Conservation (phyloP, 2,797 vertebrate genomes). For the Takifugu ocellatus region DNA sequence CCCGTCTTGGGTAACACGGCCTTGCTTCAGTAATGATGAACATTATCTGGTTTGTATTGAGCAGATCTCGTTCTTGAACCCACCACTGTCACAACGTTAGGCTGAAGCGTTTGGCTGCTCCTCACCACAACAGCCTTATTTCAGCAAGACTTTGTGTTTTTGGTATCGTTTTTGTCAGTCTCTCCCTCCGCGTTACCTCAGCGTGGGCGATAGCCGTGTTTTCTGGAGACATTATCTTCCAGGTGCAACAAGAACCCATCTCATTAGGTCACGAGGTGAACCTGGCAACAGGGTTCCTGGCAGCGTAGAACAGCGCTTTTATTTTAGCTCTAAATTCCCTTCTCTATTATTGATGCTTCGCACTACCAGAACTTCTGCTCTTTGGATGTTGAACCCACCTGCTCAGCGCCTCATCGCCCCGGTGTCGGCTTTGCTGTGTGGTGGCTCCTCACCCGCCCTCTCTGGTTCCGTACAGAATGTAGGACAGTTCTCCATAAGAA, state of each 20-base stretch:
- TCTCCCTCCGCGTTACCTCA: slow-evolving; percentile 8
- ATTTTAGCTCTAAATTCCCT: neutral
- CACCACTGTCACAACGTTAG: no score
- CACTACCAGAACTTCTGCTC: slow-evolving; percentile 20
- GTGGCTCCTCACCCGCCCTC: neutral
- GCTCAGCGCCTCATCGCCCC: slow-evolving; percentile 22
- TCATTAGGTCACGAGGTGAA: neutral
- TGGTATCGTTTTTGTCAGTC: slow-evolving; percentile 5
- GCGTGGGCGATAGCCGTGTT: slow-evolving; percentile 12
- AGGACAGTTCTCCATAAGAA: slow-evolving; percentile 49
- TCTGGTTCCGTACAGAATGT: slow-evolving; percentile 20
- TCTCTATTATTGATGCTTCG: slow-evolving; percentile 39
- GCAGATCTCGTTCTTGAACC: no score
- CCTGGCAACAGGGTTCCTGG: no score
- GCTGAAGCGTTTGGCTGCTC: no score
- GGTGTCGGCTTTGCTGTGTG: slow-evolving; percentile 26
- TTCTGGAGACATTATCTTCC: slow-evolving; percentile 9
- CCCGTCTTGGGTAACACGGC: slow-evolving; percentile 12
- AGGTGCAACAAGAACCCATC: neutral
- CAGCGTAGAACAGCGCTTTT: no score
- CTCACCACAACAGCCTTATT: slow-evolving; percentile 11
- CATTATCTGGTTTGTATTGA: neutral
- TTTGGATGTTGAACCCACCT: slow-evolving; percentile 13
- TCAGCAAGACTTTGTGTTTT: slow-evolving; percentile 34
- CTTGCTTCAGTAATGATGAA: neutral